Evolutionary conservation across 2,797 vertebrate species (phyloP).

Genomic region (Microctenopoma steveboyesi): DNA sequence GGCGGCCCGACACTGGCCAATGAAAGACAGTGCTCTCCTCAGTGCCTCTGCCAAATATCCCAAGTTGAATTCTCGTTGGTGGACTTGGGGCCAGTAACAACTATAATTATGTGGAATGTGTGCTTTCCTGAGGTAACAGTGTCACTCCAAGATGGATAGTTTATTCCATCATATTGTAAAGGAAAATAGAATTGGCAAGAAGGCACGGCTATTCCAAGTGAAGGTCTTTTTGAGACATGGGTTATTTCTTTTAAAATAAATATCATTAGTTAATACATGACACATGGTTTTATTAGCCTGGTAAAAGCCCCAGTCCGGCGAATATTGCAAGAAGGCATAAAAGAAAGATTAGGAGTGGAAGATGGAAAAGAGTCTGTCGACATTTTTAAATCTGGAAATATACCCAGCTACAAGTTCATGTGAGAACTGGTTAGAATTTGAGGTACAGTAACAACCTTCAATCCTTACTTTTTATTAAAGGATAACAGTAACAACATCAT

Average conservation of each 20-base stretch:
- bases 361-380: background rate
- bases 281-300: slow-evolving; percentile 53
- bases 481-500: too few species aligned
- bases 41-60: slow-evolving; percentile 72
- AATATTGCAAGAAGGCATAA: slow-evolving; percentile 6
- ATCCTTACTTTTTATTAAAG: background rate
- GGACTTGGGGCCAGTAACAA: slow-evolving; percentile 77
- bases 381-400: slow-evolving; percentile 16
- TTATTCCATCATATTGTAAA: slow-evolving; percentile 75
- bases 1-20: slow-evolving; percentile 62
- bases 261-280: slow-evolving; percentile 58
- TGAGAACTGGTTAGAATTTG: too few species aligned
- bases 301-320: slow-evolving; percentile 23
- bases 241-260: slow-evolving; percentile 61
- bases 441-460: background rate
- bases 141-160: slow-evolving; percentile 76
- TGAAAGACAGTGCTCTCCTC: slow-evolving; percentile 66
- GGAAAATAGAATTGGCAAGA: slow-evolving; percentile 73
- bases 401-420: background rate
- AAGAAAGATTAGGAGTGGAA: background rate
- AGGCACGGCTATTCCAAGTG: slow-evolving; percentile 60
- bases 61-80: slow-evolving; percentile 68
- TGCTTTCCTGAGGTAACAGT: slow-evolving; percentile 78
- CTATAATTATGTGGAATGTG: slow-evolving; percentile 83
- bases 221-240: slow-evolving; percentile 45